These are phyloP conservation scores for Polydesmus complanatus DNA, from an alignment of 2,888 invertebrate genomes.

Conservation along the genomic window DNA sequence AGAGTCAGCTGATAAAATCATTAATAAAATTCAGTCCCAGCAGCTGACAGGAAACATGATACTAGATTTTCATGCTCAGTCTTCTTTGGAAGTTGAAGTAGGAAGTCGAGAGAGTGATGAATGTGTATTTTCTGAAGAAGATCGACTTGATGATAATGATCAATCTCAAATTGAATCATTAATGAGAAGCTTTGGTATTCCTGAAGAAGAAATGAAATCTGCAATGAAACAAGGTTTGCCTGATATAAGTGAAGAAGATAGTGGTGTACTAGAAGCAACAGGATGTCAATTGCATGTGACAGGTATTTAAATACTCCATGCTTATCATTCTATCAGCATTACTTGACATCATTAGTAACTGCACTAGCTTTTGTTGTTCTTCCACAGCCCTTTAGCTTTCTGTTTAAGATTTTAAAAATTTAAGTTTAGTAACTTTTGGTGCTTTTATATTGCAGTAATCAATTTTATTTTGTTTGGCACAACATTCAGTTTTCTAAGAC, in stretches of 20 bases:
- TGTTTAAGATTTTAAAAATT: too few species aligned
- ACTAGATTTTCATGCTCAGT: conserved; percentile 20
- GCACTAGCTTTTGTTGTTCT: too few species aligned
- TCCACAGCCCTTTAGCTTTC: too few species aligned
- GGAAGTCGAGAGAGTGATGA: conserved; percentile 21
- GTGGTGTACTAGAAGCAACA: conserved; percentile 1
- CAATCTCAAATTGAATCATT: conserved; percentile 8
- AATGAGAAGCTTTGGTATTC: conserved; percentile 12
- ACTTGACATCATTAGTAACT: too few species aligned
- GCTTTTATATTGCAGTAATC: too few species aligned
- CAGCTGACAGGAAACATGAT: not conserved
- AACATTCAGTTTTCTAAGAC: too few species aligned
- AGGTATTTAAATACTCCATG: too few species aligned
- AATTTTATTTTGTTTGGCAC: too few species aligned
- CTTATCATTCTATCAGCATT: too few species aligned
- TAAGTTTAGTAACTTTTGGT: too few species aligned
- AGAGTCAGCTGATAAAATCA: not conserved
- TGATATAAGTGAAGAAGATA: conserved; percentile 13
- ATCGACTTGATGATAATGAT: not conserved
- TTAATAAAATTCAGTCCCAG: not conserved
- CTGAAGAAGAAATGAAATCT: not conserved
- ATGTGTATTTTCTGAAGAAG: conserved; percentile 23
- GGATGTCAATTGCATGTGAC: not conserved
- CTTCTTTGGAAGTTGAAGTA: conserved; percentile 24
- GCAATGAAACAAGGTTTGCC: not conserved